A percentile compares a stretch with the other conserved stretches of the same genome.
Conservation (phyloP, 2,797 vertebrate genomes). For the Melopsittacus undulatus region DNA sequence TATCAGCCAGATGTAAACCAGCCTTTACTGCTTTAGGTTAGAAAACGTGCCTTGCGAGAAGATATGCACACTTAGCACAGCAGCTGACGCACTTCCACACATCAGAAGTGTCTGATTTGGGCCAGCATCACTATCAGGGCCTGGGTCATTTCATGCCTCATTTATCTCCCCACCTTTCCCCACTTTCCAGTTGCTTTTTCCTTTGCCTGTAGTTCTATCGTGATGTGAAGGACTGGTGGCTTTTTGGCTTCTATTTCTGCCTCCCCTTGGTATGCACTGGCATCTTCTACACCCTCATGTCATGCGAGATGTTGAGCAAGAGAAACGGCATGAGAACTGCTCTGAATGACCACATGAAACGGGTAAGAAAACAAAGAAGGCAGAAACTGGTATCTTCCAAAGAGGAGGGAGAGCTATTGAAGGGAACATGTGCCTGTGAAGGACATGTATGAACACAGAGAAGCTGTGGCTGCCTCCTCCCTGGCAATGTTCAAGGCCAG, state of each 20-base stretch:
- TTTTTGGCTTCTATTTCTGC: conserved; percentile 92
- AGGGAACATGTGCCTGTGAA: too few relatives aligned
- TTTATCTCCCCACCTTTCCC: too few relatives aligned
- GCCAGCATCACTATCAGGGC: background rate
- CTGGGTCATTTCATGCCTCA: accelerated
- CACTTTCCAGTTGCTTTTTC: background rate
- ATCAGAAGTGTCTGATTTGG: accelerated
- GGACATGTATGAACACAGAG: background rate
- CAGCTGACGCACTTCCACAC: background rate
- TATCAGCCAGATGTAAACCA: background rate
- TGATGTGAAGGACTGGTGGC: conserved; percentile 89
- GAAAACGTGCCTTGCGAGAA: accelerated
- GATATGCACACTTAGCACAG: accelerated
- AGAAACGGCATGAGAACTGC: conserved; percentile 89
- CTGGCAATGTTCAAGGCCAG: background rate
- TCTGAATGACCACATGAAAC: conserved; percentile 91
- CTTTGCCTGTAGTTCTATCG: conserved; percentile 80
- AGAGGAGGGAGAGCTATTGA: accelerated
- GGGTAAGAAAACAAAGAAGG: conserved; percentile 73
- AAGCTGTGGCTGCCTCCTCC: background rate
- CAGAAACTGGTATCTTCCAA: background rate
- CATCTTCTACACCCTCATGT: conserved; percentile 91
- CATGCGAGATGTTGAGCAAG: conserved; percentile 89
- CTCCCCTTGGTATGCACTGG: conserved; percentile 87
- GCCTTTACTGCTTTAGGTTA: background rate